Evolutionary conservation across 2,888 invertebrate species (phyloP).

Genomic region (Stenolophus ochropezus): DNA sequence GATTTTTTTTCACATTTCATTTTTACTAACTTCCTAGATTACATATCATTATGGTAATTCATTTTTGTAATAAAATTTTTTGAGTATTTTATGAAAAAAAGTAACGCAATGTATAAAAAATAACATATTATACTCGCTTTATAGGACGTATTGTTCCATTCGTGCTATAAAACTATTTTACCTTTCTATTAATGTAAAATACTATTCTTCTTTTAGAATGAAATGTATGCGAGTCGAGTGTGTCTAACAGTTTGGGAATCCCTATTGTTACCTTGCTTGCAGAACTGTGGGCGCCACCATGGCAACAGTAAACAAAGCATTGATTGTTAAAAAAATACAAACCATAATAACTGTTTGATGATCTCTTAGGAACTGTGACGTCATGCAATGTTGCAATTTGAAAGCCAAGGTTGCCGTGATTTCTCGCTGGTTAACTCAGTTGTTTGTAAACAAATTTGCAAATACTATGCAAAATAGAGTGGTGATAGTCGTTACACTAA

Average conservation of each 20-base stretch:
- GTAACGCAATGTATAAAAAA: too few relatives aligned
- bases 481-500: neutral
- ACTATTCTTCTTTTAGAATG: neutral
- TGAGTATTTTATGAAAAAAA: too few relatives aligned
- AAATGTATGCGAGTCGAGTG: neutral
- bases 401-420: slow-evolving; percentile 32
- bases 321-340: neutral
- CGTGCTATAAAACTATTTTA: too few relatives aligned
- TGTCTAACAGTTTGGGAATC: slow-evolving; percentile 4
- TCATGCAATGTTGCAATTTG: slow-evolving; percentile 6
- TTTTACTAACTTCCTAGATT: too few relatives aligned
- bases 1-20: too few relatives aligned
- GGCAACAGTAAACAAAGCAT: slow-evolving; percentile 35
- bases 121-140: too few relatives aligned
- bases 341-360: slow-evolving; percentile 12
- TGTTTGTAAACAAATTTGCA: slow-evolving; percentile 21
- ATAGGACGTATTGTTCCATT: too few relatives aligned
- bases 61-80: too few relatives aligned
- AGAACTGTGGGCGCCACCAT: slow-evolving; percentile 15
- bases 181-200: too few relatives aligned
- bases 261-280: slow-evolving; percentile 18
- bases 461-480: neutral
- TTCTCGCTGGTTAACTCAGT: slow-evolving; percentile 20
- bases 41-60: too few relatives aligned
- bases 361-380: slow-evolving; percentile 2